Evolutionary conservation across 2,888 invertebrate genomes (phyloP).

Genomic region (Rotaria sp.): DNA sequence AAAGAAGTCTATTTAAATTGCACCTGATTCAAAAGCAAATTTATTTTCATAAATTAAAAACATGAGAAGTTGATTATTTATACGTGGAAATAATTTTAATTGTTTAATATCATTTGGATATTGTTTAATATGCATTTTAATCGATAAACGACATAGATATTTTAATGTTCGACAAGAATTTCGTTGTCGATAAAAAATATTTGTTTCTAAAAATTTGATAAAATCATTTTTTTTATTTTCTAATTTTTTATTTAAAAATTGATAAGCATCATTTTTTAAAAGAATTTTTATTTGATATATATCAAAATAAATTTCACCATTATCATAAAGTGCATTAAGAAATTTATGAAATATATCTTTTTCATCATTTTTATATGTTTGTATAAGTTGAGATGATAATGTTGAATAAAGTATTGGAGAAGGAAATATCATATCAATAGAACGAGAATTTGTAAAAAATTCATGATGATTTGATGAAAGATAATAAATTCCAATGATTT

Average conservation of each 20-base stretch:
- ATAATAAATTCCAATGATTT: slow-evolving; percentile 13
- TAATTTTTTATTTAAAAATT: slow-evolving; percentile 17
- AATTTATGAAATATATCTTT: not conserved
- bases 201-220: not conserved
- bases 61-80: not conserved
- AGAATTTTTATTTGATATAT: not conserved
- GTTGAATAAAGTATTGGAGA: not conserved
- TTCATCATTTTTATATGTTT: not conserved
- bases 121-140: slow-evolving; percentile 20
- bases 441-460: not conserved
- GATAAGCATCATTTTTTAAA: not conserved
- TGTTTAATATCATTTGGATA: slow-evolving; percentile 5
- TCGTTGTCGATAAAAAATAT: not conserved
- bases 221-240: slow-evolving; percentile 13
- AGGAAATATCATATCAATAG: not conserved
- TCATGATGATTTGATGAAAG: not conserved
- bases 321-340: not conserved
- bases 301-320: slow-evolving; percentile 23
- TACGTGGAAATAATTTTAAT: not conserved
- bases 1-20: not conserved
- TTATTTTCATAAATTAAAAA: not conserved
- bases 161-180: not conserved
- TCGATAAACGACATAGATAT: not conserved
- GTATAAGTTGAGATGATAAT: not conserved
- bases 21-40: not conserved